Evolutionary conservation across 2,888 invertebrate species (phyloP).

Genomic region (Eledona agricola): DNA sequence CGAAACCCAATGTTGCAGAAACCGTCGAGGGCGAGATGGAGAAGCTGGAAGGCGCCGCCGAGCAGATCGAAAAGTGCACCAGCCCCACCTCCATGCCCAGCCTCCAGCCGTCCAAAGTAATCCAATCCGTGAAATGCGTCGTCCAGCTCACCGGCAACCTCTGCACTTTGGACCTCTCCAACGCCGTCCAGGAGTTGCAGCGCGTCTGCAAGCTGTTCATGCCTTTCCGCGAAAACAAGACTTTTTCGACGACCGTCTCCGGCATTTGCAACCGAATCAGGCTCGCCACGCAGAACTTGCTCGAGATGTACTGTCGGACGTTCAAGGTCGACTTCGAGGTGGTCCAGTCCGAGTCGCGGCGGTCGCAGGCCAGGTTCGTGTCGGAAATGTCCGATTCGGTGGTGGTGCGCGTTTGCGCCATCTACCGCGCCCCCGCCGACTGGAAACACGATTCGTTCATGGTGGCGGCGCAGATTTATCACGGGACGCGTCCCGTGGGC

Average conservation of each 20-base stretch:
- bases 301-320: constrained; percentile 86
- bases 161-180: constrained; percentile 87
- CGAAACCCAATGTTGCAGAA: no score
- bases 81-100: constrained; percentile 56
- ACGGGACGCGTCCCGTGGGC: constrained; percentile 84
- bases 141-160: constrained; percentile 88
- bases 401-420: constrained; percentile 81
- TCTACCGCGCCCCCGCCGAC: constrained; percentile 78
- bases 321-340: constrained; percentile 85
- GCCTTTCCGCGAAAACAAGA: constrained; percentile 48
- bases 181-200: constrained; percentile 67
- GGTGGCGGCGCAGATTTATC: constrained; percentile 85
- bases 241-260: constrained; percentile 69
- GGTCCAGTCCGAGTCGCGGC: constrained; percentile 51
- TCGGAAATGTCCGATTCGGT: constrained; percentile 79
- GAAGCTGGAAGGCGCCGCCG: constrained; percentile 73
- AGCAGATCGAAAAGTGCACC: constrained; percentile 62
- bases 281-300: constrained; percentile 81
- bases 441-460: constrained; percentile 89
- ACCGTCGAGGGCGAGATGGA: constrained; percentile 84
- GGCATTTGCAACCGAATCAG: constrained; percentile 77
- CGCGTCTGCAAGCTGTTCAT: constrained; percentile 49
- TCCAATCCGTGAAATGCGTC: constrained; percentile 92
- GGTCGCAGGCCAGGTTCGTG: constrained; percentile 68
- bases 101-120: constrained; percentile 75